Evolutionary conservation across 2,113 vertebrate genomes (phyloP).

Genomic region (Neogale vison): DNA sequence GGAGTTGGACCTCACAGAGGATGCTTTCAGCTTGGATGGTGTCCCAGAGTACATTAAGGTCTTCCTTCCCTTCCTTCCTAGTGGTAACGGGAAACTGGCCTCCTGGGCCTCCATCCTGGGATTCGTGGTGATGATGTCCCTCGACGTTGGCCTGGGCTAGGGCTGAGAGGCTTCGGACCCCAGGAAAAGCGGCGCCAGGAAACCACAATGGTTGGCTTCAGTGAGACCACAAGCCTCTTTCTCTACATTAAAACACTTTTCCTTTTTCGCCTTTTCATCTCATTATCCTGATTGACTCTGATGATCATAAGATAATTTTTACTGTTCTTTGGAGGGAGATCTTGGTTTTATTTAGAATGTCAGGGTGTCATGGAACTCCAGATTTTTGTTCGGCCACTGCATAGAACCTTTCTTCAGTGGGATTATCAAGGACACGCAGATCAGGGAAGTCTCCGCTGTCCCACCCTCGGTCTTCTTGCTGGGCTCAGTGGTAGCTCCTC

Average conservation of each 20-base stretch:
- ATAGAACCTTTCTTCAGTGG: not conserved
- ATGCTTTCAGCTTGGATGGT: not conserved
- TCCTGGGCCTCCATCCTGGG: constrained; percentile 96
- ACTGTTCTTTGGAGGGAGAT: constrained; percentile 26
- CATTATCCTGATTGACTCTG: constrained; percentile 22
- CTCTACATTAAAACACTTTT: not conserved
- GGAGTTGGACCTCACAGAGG: accelerated
- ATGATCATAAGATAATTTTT: not conserved
- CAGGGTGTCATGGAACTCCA: not conserved
- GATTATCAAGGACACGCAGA: accelerated
- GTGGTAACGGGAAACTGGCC: constrained; percentile 95
- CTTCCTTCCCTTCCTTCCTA: constrained; percentile 74
- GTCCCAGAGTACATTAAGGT: too few relatives aligned
- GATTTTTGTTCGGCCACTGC: constrained; percentile 39
- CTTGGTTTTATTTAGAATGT: constrained; percentile 70
- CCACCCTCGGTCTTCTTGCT: not conserved
- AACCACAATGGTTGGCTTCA: not conserved
- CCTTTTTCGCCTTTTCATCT: not conserved
- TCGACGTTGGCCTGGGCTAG: constrained; percentile 96
- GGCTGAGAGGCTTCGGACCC: accelerated
- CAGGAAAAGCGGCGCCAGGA: constrained; percentile 18
- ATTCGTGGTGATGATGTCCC: constrained; percentile 98
- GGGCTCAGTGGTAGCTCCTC: not conserved
- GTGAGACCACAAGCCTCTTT: not conserved
- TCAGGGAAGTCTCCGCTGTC: not conserved